phyloP scores from a whole-genome alignment of 2,888 invertebrate genomes.

The Caenorhabditis sp. region DNA sequence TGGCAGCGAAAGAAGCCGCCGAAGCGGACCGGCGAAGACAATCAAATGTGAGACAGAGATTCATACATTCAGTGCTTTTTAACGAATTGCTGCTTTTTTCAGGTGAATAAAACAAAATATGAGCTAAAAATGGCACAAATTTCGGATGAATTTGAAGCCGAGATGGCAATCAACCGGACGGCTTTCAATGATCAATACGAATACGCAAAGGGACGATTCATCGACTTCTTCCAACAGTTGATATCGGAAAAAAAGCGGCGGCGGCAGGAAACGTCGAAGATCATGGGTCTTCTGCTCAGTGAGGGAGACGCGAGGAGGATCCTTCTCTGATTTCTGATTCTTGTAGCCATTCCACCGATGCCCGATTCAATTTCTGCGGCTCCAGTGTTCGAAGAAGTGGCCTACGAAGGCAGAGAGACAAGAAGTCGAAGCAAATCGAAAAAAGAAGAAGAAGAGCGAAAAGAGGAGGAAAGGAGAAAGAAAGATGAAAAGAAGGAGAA shows the following conservation, averaged over 20 bases:
- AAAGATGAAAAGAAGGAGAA: neutral
- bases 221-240: conserved; percentile 12
- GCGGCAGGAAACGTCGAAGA: neutral
- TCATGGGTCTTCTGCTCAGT: conserved; percentile 13
- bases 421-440: conserved; percentile 6
- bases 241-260: conserved; percentile 22
- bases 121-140: conserved; percentile 32
- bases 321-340: neutral
- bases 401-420: neutral
- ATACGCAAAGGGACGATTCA: conserved; percentile 19
- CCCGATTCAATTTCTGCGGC: too few relatives aligned
- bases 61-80: too few relatives aligned
- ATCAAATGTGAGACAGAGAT: conserved; percentile 1
- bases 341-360: too few relatives aligned
- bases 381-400: too few relatives aligned
- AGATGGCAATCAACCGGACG: conserved; percentile 9
- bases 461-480: neutral
- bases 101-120: conserved; percentile 3
- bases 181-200: conserved; percentile 13
- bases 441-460: neutral
- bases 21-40: neutral
- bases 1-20: conserved; percentile 4
- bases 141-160: conserved; percentile 23
- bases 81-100: too few relatives aligned
- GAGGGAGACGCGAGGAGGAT: neutral